These are phyloP conservation scores for Coremacera marginata DNA, from an alignment of 2,888 invertebrate species.

Conservation along the genomic window DNA sequence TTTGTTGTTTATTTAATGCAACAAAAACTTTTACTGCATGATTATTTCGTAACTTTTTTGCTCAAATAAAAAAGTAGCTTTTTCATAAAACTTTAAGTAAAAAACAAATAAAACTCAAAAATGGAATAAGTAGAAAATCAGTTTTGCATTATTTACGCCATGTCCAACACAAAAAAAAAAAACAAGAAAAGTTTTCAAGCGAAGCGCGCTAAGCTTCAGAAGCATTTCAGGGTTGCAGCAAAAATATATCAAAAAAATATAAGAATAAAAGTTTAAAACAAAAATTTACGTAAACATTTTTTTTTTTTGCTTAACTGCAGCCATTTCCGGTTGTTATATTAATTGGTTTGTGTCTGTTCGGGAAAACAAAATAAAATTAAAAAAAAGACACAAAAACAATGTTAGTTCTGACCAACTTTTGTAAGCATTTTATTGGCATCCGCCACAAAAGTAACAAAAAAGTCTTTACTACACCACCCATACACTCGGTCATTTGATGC, in stretches of 20 bases:
- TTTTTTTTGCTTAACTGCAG: slow-evolving; percentile 1
- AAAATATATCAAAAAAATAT: background rate
- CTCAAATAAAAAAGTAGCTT: background rate
- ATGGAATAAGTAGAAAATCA: slow-evolving; percentile 40
- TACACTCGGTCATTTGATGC: too few relatives aligned
- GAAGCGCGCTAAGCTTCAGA: background rate
- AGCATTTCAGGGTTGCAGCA: background rate
- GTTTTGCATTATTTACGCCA: slow-evolving; percentile 44
- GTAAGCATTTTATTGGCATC: background rate
- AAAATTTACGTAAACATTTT: background rate
- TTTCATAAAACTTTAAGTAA: background rate
- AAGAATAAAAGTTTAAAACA: background rate
- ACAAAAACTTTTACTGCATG: slow-evolving; percentile 24
- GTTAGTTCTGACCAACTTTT: background rate
- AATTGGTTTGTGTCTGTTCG: slow-evolving; percentile 2
- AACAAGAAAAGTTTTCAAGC: background rate
- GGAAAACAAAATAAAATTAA: too few relatives aligned
- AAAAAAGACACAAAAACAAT: background rate
- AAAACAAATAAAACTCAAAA: background rate
- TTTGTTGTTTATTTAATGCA: background rate
- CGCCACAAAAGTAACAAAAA: background rate
- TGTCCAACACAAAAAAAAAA: background rate
- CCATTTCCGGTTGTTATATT: background rate
- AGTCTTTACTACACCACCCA: background rate
- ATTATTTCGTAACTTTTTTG: slow-evolving; percentile 15